Base-by-base conservation (phyloP, 2,888 invertebrate genomes). In the Agonum fuliginosum region DNA sequence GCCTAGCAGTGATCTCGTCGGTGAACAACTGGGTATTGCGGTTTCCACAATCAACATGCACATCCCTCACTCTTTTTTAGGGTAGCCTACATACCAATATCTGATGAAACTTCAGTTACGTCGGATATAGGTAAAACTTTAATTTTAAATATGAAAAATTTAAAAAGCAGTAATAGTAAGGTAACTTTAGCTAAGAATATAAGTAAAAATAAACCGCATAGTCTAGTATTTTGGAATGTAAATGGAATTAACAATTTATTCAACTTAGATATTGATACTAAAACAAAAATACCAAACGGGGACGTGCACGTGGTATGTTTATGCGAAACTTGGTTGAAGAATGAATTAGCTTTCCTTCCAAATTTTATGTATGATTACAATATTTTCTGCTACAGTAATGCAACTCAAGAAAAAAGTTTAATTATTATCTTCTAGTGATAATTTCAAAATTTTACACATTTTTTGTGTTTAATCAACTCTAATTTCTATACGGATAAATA, bases 151-250 rank as follows among this genome's bases (percentile, higher is more conserved):
- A 6, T 17, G 46, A 14, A 4, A 4, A 12, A n/a, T n/a, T n/a
- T 14, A 46, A 14, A 14, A 14, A 17, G 6, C 14, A 14, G 4
- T 14, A 46, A 46, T 14, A 17, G 17, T 46, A 46, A 14, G 8
- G 4, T 14, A 10, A 10, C 10, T 41, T 12, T n/a, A 10, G n/a
- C n/a, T n/a, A n/a, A n/a, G n/a, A 2, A 46, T 46, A 46, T 46
- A n/a, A n/a, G n/a, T n/a, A n/a, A n/a, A n/a, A n/a, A n/a, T n/a
- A n/a, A n/a, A n/a, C n/a, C n/a, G n/a, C 46, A 5, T 12, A 14
- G 46, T 46, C 46, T 46, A 14, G 8, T 46, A 46, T 46, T 46
- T 46, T 46, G 46, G 17, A 46, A 14, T 14, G 46, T 46, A 5
- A 41, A 41, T n/a, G 41, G 41, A 41, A 41, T 41, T n/a, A 41